Conservation (phyloP, 2,113 vertebrate genomes). For the Etia nguti region DNA sequence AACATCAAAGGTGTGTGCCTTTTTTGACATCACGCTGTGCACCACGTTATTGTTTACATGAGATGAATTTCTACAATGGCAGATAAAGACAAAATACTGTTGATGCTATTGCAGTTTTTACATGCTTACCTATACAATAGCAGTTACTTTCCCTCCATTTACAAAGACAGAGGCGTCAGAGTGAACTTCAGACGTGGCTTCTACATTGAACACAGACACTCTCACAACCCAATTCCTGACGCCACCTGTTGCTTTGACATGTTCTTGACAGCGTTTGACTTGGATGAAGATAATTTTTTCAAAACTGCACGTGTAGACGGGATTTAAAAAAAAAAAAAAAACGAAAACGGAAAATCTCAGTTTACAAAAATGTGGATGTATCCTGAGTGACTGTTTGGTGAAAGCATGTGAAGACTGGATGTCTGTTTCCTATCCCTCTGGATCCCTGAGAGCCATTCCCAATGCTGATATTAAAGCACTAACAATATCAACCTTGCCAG, state of each 20-base stretch:
- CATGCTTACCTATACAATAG: neutral
- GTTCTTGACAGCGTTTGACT: neutral
- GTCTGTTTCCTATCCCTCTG: neutral
- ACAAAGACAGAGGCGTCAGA: neutral
- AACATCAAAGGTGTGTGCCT: neutral
- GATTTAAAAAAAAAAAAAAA: no score
- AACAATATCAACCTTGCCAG: neutral
- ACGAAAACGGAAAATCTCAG: neutral
- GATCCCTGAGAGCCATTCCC: neutral
- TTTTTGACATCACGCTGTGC: neutral
- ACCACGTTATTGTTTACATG: neutral
- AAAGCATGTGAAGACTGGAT: fast-evolving
- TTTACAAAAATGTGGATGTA: neutral
- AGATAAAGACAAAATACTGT: neutral
- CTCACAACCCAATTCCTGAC: neutral
- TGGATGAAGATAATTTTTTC: fast-evolving
- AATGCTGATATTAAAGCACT: neutral
- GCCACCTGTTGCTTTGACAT: neutral
- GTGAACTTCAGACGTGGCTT: neutral
- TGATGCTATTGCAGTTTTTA: neutral
- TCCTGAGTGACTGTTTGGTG: neutral
- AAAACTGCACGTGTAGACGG: no score
- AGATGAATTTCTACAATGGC: neutral
- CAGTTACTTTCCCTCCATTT: neutral
- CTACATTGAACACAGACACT: neutral